Conservation (phyloP, 2,113 vertebrate genomes). For the Columbina picui region DNA sequence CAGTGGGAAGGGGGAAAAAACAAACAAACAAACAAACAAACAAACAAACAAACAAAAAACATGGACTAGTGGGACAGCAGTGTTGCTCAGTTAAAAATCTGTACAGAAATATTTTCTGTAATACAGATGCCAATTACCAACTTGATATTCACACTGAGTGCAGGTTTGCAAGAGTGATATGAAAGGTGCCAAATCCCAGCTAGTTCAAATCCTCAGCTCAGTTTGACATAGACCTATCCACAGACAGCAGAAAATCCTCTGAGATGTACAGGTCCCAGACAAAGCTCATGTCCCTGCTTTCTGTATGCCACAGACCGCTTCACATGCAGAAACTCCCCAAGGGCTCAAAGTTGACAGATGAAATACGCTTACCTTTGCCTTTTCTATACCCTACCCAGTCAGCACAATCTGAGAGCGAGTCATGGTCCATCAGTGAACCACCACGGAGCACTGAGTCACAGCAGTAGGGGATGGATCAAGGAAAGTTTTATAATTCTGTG, state of each 20-base stretch:
- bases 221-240: background rate
- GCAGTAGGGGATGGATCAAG: background rate
- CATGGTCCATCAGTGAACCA: background rate
- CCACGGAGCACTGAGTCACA: background rate
- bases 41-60: too few species aligned
- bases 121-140: background rate
- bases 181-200: background rate
- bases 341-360: background rate
- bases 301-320: background rate
- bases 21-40: too few species aligned
- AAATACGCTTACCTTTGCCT: background rate
- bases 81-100: background rate
- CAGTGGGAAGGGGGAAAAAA: background rate
- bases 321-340: background rate
- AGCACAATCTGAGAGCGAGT: background rate
- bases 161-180: background rate
- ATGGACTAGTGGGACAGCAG: background rate
- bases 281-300: background rate
- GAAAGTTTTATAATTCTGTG: background rate
- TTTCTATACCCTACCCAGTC: background rate
- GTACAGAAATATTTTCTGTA: background rate
- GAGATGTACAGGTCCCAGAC: background rate
- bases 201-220: background rate
- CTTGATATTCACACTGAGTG: background rate
- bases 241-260: background rate